These are phyloP conservation scores for Potamilus streckersoni DNA, from an alignment of 1,140 invertebrate species.

Conservation along the genomic window DNA sequence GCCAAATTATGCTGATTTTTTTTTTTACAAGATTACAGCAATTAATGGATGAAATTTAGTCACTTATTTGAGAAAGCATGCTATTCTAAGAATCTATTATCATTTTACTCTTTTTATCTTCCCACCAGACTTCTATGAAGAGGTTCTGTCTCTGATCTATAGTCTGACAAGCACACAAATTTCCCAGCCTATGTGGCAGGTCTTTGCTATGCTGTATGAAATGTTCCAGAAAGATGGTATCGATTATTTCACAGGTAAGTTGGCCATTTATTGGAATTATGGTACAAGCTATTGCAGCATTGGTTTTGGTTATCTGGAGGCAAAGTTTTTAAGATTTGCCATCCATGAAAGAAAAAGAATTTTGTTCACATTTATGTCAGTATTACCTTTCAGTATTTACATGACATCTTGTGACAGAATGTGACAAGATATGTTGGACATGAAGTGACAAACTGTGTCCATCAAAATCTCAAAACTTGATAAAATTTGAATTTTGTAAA, in stretches of 20 bases:
- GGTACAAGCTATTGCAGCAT: background rate
- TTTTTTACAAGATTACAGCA: background rate
- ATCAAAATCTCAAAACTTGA: no score
- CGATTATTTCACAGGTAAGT: slow-evolving; percentile 89
- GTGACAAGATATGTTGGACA: no score
- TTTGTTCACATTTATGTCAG: no score
- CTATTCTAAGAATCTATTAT: no score
- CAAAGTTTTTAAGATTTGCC: no score
- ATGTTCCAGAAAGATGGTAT: slow-evolving; percentile 93
- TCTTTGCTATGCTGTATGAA: slow-evolving; percentile 89
- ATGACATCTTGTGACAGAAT: no score
- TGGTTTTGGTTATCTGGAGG: background rate
- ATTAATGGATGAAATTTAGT: background rate
- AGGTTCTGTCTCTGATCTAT: slow-evolving; percentile 90
- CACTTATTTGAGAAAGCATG: background rate
- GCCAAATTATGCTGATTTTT: no score
- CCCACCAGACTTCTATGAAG: slow-evolving; percentile 80
- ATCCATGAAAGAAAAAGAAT: no score
- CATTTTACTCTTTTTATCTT: background rate
- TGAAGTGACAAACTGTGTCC: no score
- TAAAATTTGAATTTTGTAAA: no score
- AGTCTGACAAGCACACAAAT: slow-evolving; percentile 90
- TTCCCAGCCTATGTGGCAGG: slow-evolving; percentile 95
- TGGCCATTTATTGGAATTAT: background rate
- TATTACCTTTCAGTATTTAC: no score